Base-by-base conservation (phyloP, 2,888 invertebrate species). In the Germaria angustata region DNA sequence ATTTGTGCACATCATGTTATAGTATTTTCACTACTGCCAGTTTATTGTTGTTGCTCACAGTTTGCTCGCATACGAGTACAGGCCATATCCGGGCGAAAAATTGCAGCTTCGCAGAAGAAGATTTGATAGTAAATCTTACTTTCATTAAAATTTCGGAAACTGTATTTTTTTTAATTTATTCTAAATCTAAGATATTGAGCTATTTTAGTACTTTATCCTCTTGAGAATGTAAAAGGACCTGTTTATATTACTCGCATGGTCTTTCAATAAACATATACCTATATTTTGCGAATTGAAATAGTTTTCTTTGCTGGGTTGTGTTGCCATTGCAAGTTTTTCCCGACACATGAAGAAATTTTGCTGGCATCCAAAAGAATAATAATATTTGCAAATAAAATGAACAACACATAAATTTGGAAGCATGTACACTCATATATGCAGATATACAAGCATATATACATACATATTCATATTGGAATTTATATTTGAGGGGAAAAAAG, bases 1-100 rank as follows among this genome's bases (percentile, higher is more conserved):
- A 81, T 82, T 85, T 87, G 86, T 87, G 85, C 89, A 89, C 84
- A 87, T 86, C 87, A 85, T 87, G 87, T 87, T 86, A 72, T 86
- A 46, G n/a, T 44, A 15, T 36, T 61, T 53, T 36, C 46, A 34
- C 17, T 57, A n/a, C 20, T 39, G 20, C 3, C 28, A 66, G 57
- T 59, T 66, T 66, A 49, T 17, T 20, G 15, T 39, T 66, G 24
- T 13, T 17, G 20, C 46, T 65, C 15, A 28, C 22, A 46, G n/a
- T 44, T 7, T 44, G 17, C 17, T n/a, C 8, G 46, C 46, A 41
- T 11, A 28, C 28, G n/a, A 28, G 28, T 28, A 24, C 17, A 32
- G 17, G 2, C 15, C 17, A 24, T 34, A 65, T 22, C 46, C 65
- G 34, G 20, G 46, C 20, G n/a, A 49, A 44, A 17, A 9, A 17